These are phyloP conservation scores for Delphinapterus leucas DNA, from an alignment of 2,113 vertebrate species.

Conservation along the genomic window DNA sequence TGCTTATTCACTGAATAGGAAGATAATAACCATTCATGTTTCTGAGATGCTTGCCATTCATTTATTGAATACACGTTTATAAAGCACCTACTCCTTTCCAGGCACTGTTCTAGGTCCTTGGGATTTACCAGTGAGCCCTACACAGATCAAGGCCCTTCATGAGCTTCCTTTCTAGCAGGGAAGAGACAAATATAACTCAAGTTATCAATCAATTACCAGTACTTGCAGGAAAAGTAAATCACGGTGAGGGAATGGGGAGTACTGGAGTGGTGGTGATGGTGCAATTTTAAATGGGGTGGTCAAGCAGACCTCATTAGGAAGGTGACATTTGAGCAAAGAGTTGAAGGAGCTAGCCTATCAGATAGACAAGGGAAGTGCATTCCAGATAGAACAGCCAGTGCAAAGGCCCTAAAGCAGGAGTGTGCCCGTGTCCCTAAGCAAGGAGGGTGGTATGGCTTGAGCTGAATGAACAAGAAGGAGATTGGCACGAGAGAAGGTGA, in stretches of 20 bases:
- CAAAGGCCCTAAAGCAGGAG: neutral
- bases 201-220: neutral
- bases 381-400: neutral
- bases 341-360: neutral
- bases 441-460: neutral
- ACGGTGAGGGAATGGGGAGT: neutral
- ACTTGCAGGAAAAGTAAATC: neutral
- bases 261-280: neutral
- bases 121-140: neutral
- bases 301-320: neutral
- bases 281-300: neutral
- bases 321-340: neutral
- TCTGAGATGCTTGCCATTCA: neutral
- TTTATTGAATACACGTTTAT: neutral
- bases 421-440: neutral
- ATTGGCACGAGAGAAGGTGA: neutral
- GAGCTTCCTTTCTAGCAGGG: neutral
- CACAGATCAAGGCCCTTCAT: neutral
- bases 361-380: neutral
- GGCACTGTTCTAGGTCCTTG: neutral
- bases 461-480: neutral
- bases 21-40: neutral
- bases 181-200: neutral
- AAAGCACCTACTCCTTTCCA: neutral
- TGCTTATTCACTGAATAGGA: neutral